A percentile compares a stretch with the other conserved stretches of the same genome.
phyloP scores from a whole-genome alignment of 1,140 invertebrate species.

The Drosophila tani region DNA sequence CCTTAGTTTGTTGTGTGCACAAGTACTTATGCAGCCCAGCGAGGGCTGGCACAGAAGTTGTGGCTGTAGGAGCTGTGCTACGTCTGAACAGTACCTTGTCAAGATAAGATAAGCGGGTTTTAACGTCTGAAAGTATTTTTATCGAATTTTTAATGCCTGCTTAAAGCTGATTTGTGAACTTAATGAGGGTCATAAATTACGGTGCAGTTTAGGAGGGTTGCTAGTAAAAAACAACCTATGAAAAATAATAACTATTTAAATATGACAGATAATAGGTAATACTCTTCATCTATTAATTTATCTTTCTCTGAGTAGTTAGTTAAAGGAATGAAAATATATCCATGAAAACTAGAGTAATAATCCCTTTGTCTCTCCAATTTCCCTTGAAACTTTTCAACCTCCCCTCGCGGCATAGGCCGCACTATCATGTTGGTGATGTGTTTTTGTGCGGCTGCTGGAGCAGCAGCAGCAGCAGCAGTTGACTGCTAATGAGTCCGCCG shows the following conservation, averaged over 20 bases:
- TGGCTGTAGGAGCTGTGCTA: not conserved
- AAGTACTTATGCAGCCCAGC: conserved; percentile 48
- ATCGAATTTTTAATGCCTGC: not conserved
- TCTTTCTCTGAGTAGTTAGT: too few relatives aligned
- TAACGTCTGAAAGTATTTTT: not conserved
- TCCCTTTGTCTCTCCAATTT: not conserved
- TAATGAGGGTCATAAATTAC: not conserved
- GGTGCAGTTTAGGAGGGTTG: too few relatives aligned
- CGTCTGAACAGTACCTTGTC: too few relatives aligned
- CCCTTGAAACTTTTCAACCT: not conserved
- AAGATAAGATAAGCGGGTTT: conserved; percentile 15
- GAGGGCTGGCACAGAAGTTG: conserved; percentile 33
- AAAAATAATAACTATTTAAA: not conserved
- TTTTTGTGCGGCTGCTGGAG: conserved; percentile 26
- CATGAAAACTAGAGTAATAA: not conserved
- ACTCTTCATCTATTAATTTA: too few relatives aligned
- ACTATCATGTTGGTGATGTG: conserved; percentile 35
- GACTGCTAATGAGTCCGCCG: conserved; percentile 44
- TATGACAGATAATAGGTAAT: too few relatives aligned
- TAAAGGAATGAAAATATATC: too few relatives aligned
- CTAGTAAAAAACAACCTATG: rapidly evolving
- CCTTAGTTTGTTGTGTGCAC: conserved; percentile 33
- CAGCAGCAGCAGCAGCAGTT: conserved; percentile 14
- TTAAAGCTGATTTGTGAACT: not conserved
- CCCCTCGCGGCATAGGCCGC: conserved; percentile 18